Conservation (phyloP, 2,113 vertebrate genomes). For the Etia nguti region DNA sequence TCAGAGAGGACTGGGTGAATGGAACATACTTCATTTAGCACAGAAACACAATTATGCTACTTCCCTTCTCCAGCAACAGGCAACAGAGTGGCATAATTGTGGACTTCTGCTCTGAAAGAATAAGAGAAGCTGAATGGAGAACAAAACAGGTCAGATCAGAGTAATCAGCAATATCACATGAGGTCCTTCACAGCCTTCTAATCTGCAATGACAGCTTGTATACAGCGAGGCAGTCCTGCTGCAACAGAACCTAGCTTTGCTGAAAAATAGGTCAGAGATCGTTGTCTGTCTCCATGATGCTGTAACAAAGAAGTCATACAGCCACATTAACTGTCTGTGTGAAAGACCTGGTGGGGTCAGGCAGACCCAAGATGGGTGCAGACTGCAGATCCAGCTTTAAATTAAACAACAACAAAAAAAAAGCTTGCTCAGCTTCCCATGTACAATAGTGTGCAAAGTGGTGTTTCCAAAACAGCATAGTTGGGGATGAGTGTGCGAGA, state of each 20-base stretch:
- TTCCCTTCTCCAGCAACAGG: not conserved
- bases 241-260: not conserved
- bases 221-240: not conserved
- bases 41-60: not conserved
- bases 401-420: not conserved
- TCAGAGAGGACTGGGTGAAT: not conserved
- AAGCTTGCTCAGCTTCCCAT: not conserved
- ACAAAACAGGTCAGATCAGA: not conserved
- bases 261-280: not conserved
- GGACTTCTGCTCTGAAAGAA: not conserved
- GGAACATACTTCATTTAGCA: not conserved
- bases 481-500: not conserved
- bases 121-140: not conserved
- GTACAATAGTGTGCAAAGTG: not conserved
- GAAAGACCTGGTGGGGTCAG: not conserved
- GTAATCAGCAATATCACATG: not conserved
- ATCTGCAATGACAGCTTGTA: not conserved
- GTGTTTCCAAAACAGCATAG: not conserved
- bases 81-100: not conserved
- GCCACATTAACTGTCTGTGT: not conserved
- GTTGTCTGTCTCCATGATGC: not conserved
- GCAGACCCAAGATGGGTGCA: not conserved
- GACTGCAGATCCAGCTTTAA: not conserved
- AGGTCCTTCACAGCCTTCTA: not conserved
- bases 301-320: not conserved